Conservation (phyloP, 2,113 vertebrate species). For the Mastomys coucha region DNA sequence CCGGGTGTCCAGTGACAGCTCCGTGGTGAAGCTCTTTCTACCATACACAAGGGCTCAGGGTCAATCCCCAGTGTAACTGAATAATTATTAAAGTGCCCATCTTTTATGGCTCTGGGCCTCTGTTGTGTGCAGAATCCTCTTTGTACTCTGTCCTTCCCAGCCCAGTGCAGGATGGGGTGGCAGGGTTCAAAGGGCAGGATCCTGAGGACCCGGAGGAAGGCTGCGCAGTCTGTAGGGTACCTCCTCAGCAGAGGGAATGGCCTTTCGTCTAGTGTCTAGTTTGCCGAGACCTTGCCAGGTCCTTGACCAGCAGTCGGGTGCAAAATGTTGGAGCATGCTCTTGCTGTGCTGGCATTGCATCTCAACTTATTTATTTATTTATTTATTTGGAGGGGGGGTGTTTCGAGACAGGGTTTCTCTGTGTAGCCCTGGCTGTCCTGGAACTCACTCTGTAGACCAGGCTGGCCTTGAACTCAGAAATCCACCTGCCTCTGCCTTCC, state of each 20-base stretch:
- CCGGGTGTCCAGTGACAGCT: not conserved
- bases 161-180: not conserved
- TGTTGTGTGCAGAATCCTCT: rapidly evolving
- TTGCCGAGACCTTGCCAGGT: not conserved
- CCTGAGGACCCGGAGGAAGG: not conserved
- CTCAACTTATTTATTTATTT: not conserved
- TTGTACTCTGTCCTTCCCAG: not conserved
- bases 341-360: not conserved
- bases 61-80: not conserved
- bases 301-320: not conserved
- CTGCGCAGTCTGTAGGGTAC: not conserved
- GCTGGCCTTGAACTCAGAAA: too few relatives aligned
- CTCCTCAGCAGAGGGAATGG: not conserved
- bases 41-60: not conserved
- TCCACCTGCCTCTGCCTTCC: too few relatives aligned
- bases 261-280: not conserved
- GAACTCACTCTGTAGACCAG: too few relatives aligned
- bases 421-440: too few relatives aligned
- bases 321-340: not conserved
- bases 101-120: not conserved
- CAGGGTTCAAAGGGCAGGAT: not conserved
- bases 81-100: not conserved
- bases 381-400: too few relatives aligned
- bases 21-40: not conserved
- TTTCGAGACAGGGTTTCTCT: too few relatives aligned